Base-by-base conservation (phyloP, 2,113 vertebrate species). In the Megalops atlanticus region DNA sequence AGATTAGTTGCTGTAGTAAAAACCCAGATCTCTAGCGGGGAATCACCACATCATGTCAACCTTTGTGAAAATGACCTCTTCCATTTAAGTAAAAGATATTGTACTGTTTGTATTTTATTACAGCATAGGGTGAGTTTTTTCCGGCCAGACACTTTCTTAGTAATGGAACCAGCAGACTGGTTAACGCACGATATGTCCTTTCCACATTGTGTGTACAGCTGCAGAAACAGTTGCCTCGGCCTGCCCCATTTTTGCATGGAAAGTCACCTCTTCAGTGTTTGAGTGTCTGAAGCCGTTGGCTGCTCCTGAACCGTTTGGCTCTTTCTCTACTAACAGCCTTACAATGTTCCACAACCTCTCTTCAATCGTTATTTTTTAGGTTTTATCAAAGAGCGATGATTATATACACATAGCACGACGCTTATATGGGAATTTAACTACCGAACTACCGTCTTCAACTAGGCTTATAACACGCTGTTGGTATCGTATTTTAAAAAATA, bases 261-360 rank as follows among this genome's bases (percentile, higher is more conserved):
- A 80, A 93, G 97, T 95, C 96, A 93, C 93, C 93, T 80, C 92
- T 92, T 92, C 89, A 87, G 94, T 92, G 95, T 93, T 94, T 88
- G 94, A 94, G 96, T 91, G 93, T 95, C 94, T 95, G 96, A 89
- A 96, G 95, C 96, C 95, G 95, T 95, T 96, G 96, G 96, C 96
- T 94, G 96, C 94, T 93, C 86, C 92, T 91, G 95, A 95, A 94
- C 94, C 95, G 95, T 93, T 97, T 95, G 97, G 96, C 96, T 96
- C 95, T 95, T 96, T 96, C 95, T 96, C 94, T 90, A 95, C 92
- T 91, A 94, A 94, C 96, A 94, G 95, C 94, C 93, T 90, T 89
- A 93, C 95, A 94, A 94, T 95, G 93, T 94, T 93, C 93, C 95
- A 93, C 94, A 91, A 94, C 95, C 95, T 94, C 95, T 92, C 92